phyloP scores from a whole-genome alignment of 2,797 vertebrate species.

The Leptatherina wallacei region DNA sequence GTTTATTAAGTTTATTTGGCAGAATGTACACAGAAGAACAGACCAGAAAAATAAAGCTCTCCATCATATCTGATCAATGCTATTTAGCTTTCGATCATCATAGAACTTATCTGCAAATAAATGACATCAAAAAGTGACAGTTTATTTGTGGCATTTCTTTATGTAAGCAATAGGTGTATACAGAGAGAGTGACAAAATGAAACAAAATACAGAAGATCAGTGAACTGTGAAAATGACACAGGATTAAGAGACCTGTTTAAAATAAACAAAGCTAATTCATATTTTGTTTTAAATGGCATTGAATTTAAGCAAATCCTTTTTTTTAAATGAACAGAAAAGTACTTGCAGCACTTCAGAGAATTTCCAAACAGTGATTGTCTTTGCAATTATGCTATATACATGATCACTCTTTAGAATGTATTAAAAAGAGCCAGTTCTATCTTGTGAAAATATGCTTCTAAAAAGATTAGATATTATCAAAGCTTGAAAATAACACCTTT shows the following conservation, averaged over 20 bases:
- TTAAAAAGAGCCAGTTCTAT: constrained; percentile 61
- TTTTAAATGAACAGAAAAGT: constrained; percentile 51
- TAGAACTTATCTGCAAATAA: constrained; percentile 60
- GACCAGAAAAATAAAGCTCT: constrained; percentile 58
- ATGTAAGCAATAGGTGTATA: constrained; percentile 49
- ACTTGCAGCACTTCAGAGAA: constrained; percentile 60
- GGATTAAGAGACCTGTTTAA: constrained; percentile 41
- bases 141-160: constrained; percentile 55
- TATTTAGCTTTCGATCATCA: constrained; percentile 60
- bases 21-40: constrained; percentile 75
- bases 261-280: constrained; percentile 45
- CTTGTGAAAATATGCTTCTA: constrained; percentile 65
- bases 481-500: constrained; percentile 70
- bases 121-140: constrained; percentile 48
- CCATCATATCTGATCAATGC: constrained; percentile 52
- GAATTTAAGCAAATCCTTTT: constrained; percentile 36
- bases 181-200: constrained; percentile 46
- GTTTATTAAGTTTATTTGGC: constrained; percentile 80
- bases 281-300: constrained; percentile 43
- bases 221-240: constrained; percentile 54
- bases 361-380: constrained; percentile 74
- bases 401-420: constrained; percentile 63
- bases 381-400: constrained; percentile 71
- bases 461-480: constrained; percentile 69
- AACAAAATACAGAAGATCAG: constrained; percentile 50